A percentile compares a stretch with the other conserved stretches of the same genome.
Conservation (phyloP, 2,797 vertebrate genomes). For the Chrosomus eos region DNA sequence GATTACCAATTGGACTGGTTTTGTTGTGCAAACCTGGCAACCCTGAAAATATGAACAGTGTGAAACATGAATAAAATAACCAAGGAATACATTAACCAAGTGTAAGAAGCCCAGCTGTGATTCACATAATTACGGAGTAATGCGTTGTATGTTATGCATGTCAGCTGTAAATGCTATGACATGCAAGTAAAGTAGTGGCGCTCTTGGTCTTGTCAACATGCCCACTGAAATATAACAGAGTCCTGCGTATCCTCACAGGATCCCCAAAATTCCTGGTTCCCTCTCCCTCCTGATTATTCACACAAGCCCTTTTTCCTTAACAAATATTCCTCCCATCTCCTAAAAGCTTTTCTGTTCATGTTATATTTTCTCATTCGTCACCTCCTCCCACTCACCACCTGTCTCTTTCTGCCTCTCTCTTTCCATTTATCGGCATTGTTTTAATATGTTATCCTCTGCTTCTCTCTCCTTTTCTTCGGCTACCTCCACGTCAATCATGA, state of each 20-base stretch:
- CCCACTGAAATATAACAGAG: constrained; percentile 72
- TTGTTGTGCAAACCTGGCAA: not conserved
- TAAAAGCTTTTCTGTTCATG: constrained; percentile 50
- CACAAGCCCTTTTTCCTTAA: constrained; percentile 39
- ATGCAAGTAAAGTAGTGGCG: constrained; percentile 59
- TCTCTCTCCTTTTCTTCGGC: constrained; percentile 30
- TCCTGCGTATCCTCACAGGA: constrained; percentile 63
- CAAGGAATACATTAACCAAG: not conserved
- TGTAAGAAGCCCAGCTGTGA: constrained; percentile 2
- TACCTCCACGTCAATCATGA: constrained; percentile 73
- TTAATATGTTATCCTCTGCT: constrained; percentile 54
- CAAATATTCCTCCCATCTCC: constrained; percentile 40
- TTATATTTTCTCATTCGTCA: constrained; percentile 41
- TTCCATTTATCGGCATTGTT: constrained; percentile 53
- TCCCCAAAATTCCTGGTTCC: constrained; percentile 56
- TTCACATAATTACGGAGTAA: constrained; percentile 15
- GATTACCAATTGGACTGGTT: not conserved
- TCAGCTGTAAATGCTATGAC: constrained; percentile 61
- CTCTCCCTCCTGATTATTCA: constrained; percentile 19
- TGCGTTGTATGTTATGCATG: not conserved
- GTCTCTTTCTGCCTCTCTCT: constrained; percentile 59
- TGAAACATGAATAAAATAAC: constrained; percentile 2
- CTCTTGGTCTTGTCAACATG: constrained; percentile 71
- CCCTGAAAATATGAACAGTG: not conserved
- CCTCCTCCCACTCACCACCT: constrained; percentile 64